Conservation (phyloP, 2,113 vertebrate species). For the Malaclemys terrapin region DNA sequence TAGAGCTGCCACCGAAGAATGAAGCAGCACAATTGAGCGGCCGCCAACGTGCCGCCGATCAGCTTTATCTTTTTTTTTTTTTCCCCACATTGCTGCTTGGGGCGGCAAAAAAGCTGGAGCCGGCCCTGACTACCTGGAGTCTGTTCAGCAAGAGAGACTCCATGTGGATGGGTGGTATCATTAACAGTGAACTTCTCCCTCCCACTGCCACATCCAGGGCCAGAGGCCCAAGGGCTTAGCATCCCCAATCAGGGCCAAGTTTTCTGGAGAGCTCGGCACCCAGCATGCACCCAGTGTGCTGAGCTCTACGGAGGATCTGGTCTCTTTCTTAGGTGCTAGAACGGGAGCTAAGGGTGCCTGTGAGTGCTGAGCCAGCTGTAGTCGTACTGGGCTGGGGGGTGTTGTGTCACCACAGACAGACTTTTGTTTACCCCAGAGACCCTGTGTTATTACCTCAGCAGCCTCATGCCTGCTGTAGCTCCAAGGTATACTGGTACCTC, state of each 20-base stretch:
- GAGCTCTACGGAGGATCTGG: neutral
- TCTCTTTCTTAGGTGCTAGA: fast-evolving
- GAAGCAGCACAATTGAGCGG: too few species aligned
- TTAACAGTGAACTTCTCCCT: neutral
- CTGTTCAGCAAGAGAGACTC: neutral
- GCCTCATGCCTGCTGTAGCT: slow-evolving; percentile 91
- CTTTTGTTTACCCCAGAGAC: fast-evolving
- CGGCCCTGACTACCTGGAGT: too few species aligned
- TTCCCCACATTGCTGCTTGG: too few species aligned
- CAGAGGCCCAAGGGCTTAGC: neutral
- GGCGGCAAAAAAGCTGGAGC: too few species aligned
- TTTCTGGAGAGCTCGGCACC: neutral
- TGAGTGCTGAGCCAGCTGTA: neutral
- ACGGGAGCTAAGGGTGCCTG: neutral
- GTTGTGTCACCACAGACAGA: neutral
- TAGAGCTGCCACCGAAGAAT: too few species aligned
- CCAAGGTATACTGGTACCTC: slow-evolving; percentile 85
- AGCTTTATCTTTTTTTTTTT: too few species aligned
- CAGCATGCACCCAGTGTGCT: fast-evolving
- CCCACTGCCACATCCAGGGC: neutral
- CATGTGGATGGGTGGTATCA: neutral
- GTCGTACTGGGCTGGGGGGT: neutral
- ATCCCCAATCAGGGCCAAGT: fast-evolving
- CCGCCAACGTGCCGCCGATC: too few species aligned
- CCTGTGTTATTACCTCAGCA: slow-evolving; percentile 79